These are phyloP conservation scores for Eupeodes corollae DNA, from an alignment of 1,140 invertebrate genomes.

Conservation along the genomic window DNA sequence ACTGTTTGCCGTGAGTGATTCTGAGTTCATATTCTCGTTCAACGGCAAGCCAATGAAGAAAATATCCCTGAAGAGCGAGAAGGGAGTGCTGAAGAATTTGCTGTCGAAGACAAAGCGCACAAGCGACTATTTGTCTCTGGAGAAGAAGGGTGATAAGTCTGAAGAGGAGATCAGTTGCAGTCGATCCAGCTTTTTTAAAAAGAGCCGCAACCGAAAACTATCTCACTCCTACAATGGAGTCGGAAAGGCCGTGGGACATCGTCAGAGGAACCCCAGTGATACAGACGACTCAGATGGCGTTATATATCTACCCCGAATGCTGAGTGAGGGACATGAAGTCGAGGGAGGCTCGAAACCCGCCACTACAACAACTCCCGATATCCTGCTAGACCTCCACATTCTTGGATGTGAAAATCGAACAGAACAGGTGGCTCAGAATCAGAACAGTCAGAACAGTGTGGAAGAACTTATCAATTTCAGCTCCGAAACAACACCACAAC, in stretches of 20 bases:
- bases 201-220: slow-evolving; percentile 28
- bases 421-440: background rate
- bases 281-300: slow-evolving; percentile 20
- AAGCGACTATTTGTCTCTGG: slow-evolving; percentile 29
- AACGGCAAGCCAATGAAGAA: slow-evolving; percentile 3
- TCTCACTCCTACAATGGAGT: slow-evolving; percentile 34
- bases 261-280: slow-evolving; percentile 27
- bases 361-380: slow-evolving; percentile 28
- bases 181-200: slow-evolving; percentile 23
- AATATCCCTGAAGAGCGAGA: slow-evolving; percentile 12
- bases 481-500: slow-evolving; percentile 7
- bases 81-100: slow-evolving; percentile 25
- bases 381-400: slow-evolving; percentile 32
- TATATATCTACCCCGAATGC: slow-evolving; percentile 8
- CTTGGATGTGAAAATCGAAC: slow-evolving; percentile 14
- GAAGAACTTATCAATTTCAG: slow-evolving; percentile 25
- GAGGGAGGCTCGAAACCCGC: background rate
- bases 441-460: slow-evolving; percentile 6
- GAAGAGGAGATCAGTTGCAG: slow-evolving; percentile 18
- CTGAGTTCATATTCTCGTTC: slow-evolving; percentile 27
- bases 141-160: slow-evolving; percentile 27
- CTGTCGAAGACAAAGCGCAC: slow-evolving; percentile 30
- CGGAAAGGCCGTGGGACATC: slow-evolving; percentile 22
- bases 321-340: slow-evolving; percentile 5
- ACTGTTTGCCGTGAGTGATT: slow-evolving; percentile 29